Evolutionary conservation across 2,113 vertebrate species (phyloP).

Genomic region (Marmota flaviventris): DNA sequence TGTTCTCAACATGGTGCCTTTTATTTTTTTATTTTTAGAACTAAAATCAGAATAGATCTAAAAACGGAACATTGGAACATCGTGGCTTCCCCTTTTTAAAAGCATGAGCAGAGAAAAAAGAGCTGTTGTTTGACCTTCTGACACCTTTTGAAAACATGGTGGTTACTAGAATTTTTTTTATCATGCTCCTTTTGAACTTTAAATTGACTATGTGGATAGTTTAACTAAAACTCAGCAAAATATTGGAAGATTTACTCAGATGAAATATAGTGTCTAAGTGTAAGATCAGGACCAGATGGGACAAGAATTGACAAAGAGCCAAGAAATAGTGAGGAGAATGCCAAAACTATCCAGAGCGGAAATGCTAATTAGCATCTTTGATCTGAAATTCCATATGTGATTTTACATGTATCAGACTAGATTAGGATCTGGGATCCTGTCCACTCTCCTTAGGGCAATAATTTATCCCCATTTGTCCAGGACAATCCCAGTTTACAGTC

Average conservation of each 20-base stretch:
- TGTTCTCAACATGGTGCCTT: conserved; percentile 53
- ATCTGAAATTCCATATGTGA: background rate
- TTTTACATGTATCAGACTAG: background rate
- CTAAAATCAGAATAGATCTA: conserved; percentile 69
- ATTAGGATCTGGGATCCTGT: background rate
- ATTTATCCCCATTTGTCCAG: background rate
- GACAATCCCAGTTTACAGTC: background rate
- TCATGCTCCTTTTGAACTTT: conserved; percentile 66
- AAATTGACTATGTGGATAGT: conserved; percentile 49
- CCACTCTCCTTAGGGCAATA: rapidly evolving
- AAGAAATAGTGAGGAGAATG: background rate
- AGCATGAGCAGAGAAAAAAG: conserved; percentile 30
- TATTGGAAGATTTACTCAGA: background rate
- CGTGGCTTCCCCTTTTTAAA: conserved; percentile 15
- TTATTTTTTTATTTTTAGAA: conserved; percentile 79
- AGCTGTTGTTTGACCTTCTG: conserved; percentile 64
- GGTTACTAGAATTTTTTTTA: conserved; percentile 48
- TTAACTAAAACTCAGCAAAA: conserved; percentile 61
- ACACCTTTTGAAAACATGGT: conserved; percentile 66
- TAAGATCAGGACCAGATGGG: background rate
- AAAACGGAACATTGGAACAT: conserved; percentile 53
- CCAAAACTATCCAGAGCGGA: background rate
- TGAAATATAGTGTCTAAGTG: conserved; percentile 26
- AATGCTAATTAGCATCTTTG: background rate
- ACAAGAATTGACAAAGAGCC: background rate